Percentiles rank a stretch among this genome's conserved stretches.
These are phyloP conservation scores for Prionailurus viverrinus DNA, from an alignment of 2,113 vertebrate species.

Conservation along the genomic window DNA sequence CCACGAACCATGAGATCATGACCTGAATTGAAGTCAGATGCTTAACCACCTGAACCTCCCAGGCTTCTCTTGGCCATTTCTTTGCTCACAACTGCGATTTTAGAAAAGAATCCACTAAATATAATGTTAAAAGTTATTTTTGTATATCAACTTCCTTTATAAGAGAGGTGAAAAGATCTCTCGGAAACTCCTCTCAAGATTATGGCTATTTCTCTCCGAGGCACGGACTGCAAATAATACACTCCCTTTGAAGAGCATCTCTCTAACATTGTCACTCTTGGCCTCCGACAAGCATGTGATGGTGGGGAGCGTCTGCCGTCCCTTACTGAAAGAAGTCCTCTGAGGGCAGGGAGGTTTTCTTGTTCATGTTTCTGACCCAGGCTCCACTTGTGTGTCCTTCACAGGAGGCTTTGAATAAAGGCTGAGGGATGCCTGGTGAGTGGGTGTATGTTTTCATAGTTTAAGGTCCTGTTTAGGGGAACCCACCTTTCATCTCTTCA, in stretches of 20 bases:
- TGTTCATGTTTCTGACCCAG: not conserved
- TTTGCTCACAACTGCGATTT: not conserved
- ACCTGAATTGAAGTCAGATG: no score
- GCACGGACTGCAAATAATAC: not conserved
- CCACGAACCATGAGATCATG: no score
- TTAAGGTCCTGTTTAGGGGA: not conserved
- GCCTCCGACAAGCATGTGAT: fast-evolving
- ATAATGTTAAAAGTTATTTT: not conserved
- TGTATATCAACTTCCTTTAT: not conserved
- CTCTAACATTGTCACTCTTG: not conserved
- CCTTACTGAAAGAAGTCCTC: not conserved
- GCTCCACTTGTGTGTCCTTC: not conserved
- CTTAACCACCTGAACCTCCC: no score
- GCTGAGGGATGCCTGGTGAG: not conserved
- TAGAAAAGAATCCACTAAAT: not conserved
- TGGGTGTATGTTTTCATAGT: not conserved
- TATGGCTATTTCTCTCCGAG: not conserved
- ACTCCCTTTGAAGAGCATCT: not conserved
- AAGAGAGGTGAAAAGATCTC: not conserved
- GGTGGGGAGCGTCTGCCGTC: not conserved
- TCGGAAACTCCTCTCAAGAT: not conserved
- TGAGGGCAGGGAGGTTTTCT: not conserved
- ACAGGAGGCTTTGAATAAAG: not conserved
- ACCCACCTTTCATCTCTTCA: not conserved
- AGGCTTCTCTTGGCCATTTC: not conserved